Base-by-base conservation (phyloP, 2,797 vertebrate genomes). In the Hydrophis major region DNA sequence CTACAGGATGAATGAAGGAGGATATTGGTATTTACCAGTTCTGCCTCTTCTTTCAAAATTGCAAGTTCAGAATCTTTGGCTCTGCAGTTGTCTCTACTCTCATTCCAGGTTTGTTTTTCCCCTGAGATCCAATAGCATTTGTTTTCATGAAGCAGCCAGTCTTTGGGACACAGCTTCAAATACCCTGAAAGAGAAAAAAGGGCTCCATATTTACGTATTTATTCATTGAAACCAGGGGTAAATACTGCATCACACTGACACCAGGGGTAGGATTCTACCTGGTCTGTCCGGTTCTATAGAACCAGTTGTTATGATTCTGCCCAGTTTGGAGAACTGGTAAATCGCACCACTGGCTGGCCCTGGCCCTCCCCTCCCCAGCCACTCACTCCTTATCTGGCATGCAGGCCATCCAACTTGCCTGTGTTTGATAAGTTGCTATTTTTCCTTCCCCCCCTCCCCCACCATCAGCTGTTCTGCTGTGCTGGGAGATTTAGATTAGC, bases 51-150 rank as follows among this genome's bases (percentile, higher is more conserved):
- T 11, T 92, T 53, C 18, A 92, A 53, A 32, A 92, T 42, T 1
- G 25, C 88, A 42, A 92, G 25, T 4, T 47, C 25, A 5, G 92
- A 90, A 6, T 56, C 4, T 57, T 90, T 90, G 42, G 28, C 74
- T 56, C n/a, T 37, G 14, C 92, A 92, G 32, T 90, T 25, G 4
- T n/a, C 6, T 27, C 27, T 78, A 42, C 92, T 92, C 1, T 66
- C 55, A 53, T 90, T 90, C 92, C 92, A 92, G n/a, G 78, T 66
- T 16, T 87, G 50, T 25, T 92, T 92, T 55, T 47, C 78, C 42
- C 6, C 20, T 32, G 92, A 92, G 47, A 56, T 8, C 92, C 92
- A 92, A 37, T 66, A 92, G 50, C 92, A 92, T 2, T 90, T 90
- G 78, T 90, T 6, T 53, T 66, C 32, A 25, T 90, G 60, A 18